A percentile compares a stretch with the other conserved stretches of the same genome.
Evolutionary conservation across 2,113 vertebrate genomes (phyloP).

Genomic region (Salvator merianae): DNA sequence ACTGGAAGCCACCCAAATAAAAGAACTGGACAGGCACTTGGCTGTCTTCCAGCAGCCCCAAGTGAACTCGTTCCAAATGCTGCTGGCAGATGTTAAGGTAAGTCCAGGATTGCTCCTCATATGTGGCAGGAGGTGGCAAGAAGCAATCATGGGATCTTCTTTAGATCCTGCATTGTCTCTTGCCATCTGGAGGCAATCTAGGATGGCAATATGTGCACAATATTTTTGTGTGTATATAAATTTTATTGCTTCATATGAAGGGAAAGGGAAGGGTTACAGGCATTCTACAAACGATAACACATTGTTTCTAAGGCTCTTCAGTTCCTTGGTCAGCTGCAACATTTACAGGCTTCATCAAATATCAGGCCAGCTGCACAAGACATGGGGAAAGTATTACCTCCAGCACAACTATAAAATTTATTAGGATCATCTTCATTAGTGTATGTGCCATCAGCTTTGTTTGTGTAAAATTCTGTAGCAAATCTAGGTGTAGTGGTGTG

Average conservation of each 20-base stretch:
- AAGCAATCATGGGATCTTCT: no score
- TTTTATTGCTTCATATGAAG: conserved; percentile 7
- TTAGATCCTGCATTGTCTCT: no score
- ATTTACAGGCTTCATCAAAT: conserved; percentile 75
- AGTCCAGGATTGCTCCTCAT: no score
- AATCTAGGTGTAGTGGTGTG: not conserved
- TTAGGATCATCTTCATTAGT: conserved; percentile 57
- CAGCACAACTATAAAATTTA: conserved; percentile 76
- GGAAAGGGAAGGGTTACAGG: not conserved
- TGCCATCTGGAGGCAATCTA: no score
- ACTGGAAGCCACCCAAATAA: no score
- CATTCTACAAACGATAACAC: not conserved
- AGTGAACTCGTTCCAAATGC: no score
- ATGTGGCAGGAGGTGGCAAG: no score
- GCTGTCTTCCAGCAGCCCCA: no score
- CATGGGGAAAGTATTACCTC: conserved; percentile 72
- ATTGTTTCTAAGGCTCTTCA: not conserved
- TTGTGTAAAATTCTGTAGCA: conserved; percentile 63
- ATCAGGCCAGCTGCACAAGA: conserved; percentile 74
- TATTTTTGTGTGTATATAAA: no score
- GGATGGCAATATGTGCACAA: no score
- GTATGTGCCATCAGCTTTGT: conserved; percentile 74
- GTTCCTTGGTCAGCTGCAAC: conserved; percentile 70
- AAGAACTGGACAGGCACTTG: no score
- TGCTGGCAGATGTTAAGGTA: no score